phyloP scores from a whole-genome alignment of 2,113 vertebrate species.

The Brachyhypopomus occidentalis region DNA sequence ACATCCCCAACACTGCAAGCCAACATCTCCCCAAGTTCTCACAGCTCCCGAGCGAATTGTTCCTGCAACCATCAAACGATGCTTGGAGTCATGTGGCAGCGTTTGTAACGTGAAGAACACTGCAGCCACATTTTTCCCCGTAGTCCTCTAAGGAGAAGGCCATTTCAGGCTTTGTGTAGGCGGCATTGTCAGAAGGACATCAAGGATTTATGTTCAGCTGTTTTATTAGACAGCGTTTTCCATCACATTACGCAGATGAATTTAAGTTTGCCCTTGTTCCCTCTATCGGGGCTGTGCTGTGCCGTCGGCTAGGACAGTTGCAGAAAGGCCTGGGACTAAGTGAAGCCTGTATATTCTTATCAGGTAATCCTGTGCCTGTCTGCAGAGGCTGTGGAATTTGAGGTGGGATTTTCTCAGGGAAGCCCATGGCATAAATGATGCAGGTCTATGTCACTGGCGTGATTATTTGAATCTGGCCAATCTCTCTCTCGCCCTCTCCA shows the following conservation, averaged over 20 bases:
- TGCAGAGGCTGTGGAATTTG: constrained; percentile 9
- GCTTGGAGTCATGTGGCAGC: too few species aligned
- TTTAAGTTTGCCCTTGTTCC: constrained; percentile 5
- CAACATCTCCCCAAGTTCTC: too few species aligned
- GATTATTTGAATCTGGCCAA: constrained; percentile 48
- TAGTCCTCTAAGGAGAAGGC: not conserved
- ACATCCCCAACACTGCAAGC: too few species aligned
- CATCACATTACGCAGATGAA: constrained; percentile 25
- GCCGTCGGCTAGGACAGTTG: constrained; percentile 1
- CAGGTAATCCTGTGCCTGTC: not conserved
- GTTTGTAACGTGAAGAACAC: not conserved
- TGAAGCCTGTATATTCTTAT: constrained; percentile 14
- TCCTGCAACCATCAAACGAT: not conserved
- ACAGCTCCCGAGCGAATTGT: not conserved
- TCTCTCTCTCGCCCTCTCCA: constrained; percentile 40
- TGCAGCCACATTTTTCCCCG: not conserved
- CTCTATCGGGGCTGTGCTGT: not conserved
- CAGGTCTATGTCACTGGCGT: constrained; percentile 54
- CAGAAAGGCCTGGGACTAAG: constrained; percentile 3
- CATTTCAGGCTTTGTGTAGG: constrained; percentile 17
- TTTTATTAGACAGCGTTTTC: not conserved
- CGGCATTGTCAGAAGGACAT: not conserved
- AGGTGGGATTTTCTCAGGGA: constrained; percentile 25
- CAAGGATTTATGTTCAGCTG: not conserved
- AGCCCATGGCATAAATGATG: constrained; percentile 60